phyloP scores from a whole-genome alignment of 2,113 vertebrate genomes.

The Oreochromis aureus region DNA sequence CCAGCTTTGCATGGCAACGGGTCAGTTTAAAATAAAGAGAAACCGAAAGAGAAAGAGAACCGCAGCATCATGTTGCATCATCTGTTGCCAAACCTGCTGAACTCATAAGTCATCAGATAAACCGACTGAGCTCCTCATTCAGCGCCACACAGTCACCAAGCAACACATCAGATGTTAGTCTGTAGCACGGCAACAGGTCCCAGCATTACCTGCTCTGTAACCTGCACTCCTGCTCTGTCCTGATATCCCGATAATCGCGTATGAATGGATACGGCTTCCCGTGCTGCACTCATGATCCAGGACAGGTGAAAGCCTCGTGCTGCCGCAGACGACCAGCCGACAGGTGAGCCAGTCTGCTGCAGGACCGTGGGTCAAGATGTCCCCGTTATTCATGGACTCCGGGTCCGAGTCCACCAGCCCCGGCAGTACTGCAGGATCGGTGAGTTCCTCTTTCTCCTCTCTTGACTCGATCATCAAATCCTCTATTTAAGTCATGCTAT shows the following conservation, averaged over 20 bases:
- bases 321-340: not conserved
- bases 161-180: not conserved
- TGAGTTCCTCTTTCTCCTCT: not conserved
- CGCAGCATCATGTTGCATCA: conserved; percentile 16
- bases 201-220: not conserved
- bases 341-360: not conserved
- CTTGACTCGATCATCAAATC: not conserved
- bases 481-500: too few relatives aligned
- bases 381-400: conserved; percentile 56
- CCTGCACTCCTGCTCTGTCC: not conserved
- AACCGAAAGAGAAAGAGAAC: conserved; percentile 61
- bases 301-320: not conserved
- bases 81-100: not conserved
- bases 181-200: not conserved
- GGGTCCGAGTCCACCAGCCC: conserved; percentile 15
- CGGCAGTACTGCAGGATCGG: conserved; percentile 33
- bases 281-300: not conserved
- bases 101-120: not conserved
- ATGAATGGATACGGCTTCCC: not conserved
- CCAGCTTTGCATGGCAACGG: not conserved
- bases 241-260: not conserved
- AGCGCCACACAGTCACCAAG: not conserved
- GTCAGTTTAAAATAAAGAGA: conserved; percentile 70
- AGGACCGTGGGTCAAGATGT: conserved; percentile 37
- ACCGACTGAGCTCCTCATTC: accelerated